These are phyloP conservation scores for Pempheris klunzingeri DNA, from an alignment of 2,797 vertebrate genomes.

Conservation along the genomic window DNA sequence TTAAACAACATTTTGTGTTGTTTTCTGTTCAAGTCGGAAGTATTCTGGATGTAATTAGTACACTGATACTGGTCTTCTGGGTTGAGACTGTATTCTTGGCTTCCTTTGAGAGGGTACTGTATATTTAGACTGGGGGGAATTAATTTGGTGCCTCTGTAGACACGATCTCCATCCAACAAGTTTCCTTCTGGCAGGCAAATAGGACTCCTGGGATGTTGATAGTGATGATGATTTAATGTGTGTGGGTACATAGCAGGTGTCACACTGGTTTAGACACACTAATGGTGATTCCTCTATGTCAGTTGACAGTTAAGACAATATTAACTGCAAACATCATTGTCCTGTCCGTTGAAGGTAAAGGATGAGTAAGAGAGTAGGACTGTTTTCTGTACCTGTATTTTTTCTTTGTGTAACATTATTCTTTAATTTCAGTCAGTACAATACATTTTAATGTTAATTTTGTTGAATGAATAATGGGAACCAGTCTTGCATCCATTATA, in stretches of 20 bases:
- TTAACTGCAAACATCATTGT: not conserved
- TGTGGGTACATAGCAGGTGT: conserved; percentile 12
- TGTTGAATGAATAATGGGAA: not conserved
- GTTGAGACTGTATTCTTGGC: conserved; percentile 54
- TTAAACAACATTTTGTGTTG: not conserved
- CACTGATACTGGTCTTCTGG: conserved; percentile 58
- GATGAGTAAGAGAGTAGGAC: not conserved
- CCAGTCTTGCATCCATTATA: not conserved
- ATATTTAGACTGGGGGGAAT: conserved; percentile 78
- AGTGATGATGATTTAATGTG: conserved; percentile 41
- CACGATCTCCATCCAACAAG: conserved; percentile 9
- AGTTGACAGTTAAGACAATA: conserved; percentile 7
- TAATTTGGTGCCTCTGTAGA: conserved; percentile 50
- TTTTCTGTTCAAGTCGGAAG: conserved; percentile 49
- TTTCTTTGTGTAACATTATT: not conserved
- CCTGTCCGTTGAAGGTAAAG: not conserved
- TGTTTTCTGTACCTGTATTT: not conserved
- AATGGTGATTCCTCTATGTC: conserved; percentile 1
- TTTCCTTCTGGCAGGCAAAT: conserved; percentile 60
- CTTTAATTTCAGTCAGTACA: not conserved
- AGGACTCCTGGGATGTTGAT: conserved; percentile 64
- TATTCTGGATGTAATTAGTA: conserved; percentile 64
- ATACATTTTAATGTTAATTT: not conserved
- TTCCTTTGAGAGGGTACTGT: conserved; percentile 49
- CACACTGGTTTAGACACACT: conserved; percentile 2